Evolutionary conservation across 2,797 vertebrate genomes (phyloP).

Genomic region (Merluccius polli): DNA sequence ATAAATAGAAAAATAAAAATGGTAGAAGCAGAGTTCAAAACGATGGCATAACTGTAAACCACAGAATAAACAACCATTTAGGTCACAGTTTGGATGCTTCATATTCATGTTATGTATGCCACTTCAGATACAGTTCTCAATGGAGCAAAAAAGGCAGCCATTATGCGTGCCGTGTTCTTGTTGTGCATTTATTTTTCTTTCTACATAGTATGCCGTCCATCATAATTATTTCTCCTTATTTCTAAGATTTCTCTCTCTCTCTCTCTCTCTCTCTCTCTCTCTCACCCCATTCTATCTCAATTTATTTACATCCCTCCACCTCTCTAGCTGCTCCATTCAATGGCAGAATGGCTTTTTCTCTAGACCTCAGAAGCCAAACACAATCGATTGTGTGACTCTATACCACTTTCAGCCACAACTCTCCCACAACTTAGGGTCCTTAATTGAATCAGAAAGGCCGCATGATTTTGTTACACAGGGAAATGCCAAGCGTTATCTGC

Average conservation of each 20-base stretch:
- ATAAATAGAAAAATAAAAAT: neutral
- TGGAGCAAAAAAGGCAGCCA: neutral
- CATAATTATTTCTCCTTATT: neutral
- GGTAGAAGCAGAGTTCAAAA: neutral
- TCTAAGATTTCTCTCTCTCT: neutral
- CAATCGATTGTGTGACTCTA: constrained; percentile 53
- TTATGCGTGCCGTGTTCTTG: neutral
- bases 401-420: constrained; percentile 26
- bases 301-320: constrained; percentile 44
- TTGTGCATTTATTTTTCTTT: neutral
- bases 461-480: constrained; percentile 52
- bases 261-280: constrained; percentile 4
- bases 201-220: neutral
- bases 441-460: constrained; percentile 60
- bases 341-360: constrained; percentile 45
- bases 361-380: constrained; percentile 35
- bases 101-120: neutral
- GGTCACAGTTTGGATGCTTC: neutral
- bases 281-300: constrained; percentile 1
- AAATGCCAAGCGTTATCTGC: constrained; percentile 48
- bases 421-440: constrained; percentile 39
- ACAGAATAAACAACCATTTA: neutral
- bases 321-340: constrained; percentile 15
- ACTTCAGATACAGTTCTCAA: neutral
- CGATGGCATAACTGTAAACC: neutral